Conservation (phyloP, 2,797 vertebrate genomes). For the Tokudaia tokunoshimensis region DNA sequence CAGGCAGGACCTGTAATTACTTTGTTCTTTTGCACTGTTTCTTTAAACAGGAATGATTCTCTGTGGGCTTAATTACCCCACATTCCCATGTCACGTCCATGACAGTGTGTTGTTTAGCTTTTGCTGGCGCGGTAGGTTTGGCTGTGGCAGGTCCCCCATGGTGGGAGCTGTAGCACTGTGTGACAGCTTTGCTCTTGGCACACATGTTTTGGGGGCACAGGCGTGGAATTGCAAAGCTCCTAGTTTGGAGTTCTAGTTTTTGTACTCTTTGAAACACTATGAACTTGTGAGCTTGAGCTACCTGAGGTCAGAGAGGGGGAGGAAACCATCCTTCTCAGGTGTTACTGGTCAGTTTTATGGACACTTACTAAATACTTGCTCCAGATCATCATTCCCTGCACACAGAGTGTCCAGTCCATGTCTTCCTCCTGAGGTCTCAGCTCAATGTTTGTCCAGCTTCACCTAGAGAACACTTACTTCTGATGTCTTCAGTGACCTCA, state of each 20-base stretch:
- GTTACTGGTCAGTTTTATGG: neutral
- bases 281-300: neutral
- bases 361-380: neutral
- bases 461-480: neutral
- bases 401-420: neutral
- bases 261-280: neutral
- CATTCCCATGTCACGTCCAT: neutral
- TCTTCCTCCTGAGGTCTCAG: neutral
- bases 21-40: conserved; percentile 14
- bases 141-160: no score
- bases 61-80: neutral
- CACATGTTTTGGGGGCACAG: neutral
- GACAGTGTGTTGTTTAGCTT: neutral
- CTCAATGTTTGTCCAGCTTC: neutral
- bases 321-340: conserved; percentile 7
- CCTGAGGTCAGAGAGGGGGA: neutral
- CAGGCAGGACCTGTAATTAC: neutral
- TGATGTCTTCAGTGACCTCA: neutral
- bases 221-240: neutral
- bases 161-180: neutral
- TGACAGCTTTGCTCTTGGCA: neutral
- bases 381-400: neutral
- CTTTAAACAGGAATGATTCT: neutral
- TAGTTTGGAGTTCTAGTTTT: neutral
- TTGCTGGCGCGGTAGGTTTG: neutral